Percentiles rank a stretch among this genome's conserved stretches.
phyloP scores from a whole-genome alignment of 2,797 vertebrate species.

The Ataeniobius toweri region DNA sequence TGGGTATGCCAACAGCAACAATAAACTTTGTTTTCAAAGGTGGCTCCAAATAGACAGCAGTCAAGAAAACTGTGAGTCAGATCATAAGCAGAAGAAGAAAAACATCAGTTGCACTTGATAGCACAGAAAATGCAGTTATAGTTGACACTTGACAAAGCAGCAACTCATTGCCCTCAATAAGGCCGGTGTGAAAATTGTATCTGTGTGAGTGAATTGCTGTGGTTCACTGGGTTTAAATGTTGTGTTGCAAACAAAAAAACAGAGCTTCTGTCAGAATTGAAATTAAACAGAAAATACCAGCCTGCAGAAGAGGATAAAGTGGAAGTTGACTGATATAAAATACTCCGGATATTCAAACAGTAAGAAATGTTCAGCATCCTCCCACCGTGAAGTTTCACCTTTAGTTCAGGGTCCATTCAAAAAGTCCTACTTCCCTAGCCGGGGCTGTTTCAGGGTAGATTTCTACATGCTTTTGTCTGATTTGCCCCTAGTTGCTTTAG shows the following conservation, averaged over 20 bases:
- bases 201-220: background rate
- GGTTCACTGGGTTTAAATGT: background rate
- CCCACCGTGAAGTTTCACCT: background rate
- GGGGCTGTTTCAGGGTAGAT: background rate
- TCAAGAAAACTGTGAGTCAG: background rate
- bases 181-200: background rate
- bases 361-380: too few relatives aligned
- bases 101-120: background rate
- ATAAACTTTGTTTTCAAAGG: background rate
- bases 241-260: too few relatives aligned
- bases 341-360: too few relatives aligned
- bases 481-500: background rate
- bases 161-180: background rate
- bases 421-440: background rate
- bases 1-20: background rate
- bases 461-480: background rate
- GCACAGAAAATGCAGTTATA: background rate
- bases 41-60: background rate
- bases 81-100: background rate
- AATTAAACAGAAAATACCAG: too few relatives aligned
- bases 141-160: background rate
- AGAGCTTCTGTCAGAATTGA: too few relatives aligned
- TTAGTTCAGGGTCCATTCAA: background rate
- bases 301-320: too few relatives aligned
- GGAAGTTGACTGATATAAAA: too few relatives aligned